Base-by-base conservation (phyloP, 2,888 invertebrate genomes). In the Heterodera filipjevi region DNA sequence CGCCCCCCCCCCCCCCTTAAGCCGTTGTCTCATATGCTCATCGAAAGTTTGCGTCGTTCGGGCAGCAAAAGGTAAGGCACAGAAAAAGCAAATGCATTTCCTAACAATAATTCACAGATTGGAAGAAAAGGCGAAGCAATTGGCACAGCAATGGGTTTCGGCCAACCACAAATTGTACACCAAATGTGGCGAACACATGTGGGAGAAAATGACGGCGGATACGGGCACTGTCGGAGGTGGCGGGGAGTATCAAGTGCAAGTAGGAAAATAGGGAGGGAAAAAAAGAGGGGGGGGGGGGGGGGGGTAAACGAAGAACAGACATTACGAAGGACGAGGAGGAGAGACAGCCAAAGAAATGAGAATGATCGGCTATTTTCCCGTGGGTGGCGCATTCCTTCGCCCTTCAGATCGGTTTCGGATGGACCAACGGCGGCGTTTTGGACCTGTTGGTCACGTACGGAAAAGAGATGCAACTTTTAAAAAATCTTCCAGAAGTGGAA, bases 11-110 rank as follows among this genome's bases (percentile, higher is more conserved):
- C 49, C 16, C n/a, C 27, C 27, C 6, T 59, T 59, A 68, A 46
- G 53, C 82, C 80, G 14, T 82, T 85, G 44, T 84, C 86, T 90
- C 93, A 95, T 88, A 93, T 95, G 75, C 91, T 95, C 85, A 93
- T 95, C 22, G 92, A 93, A 86, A 94, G 94, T 0, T 91, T 95
- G 76, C 92, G 93, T 39, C 92, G 92, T 86, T 93, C 94, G 0
- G 92, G 92, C 0, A 92, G 93, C 44, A 32, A 30, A 14, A 14
- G 68, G 44, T 10, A 53, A n/a, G 14, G 68, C 14, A 68, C 68
- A 32, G 35, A 22, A 35, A n/a, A 68, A 6, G 12, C 30, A 8
- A 14, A 33, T 32, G 33, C 32, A 68, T 32, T 35, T 6, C 68
- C 5, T 68, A 33, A 59, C 27, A 27, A 8, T 59, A n/a, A 27